phyloP scores from a whole-genome alignment of 2,797 vertebrate species.

The Prunella strophiata region DNA sequence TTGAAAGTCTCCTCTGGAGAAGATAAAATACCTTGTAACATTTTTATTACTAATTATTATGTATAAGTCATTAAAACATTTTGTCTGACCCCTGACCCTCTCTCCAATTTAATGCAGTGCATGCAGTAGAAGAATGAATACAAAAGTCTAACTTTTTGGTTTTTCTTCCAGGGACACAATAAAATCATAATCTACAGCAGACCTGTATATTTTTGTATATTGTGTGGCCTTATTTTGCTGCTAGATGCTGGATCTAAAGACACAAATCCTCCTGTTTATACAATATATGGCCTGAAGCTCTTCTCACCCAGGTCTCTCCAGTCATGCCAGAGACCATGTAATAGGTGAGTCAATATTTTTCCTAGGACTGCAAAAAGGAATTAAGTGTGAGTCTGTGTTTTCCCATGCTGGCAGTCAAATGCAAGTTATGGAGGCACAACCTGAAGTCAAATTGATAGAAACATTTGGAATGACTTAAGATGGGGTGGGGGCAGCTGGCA shows the following conservation, averaged over 20 bases:
- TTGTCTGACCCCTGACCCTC: not conserved
- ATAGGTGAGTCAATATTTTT: constrained; percentile 83
- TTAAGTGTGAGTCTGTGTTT: not conserved
- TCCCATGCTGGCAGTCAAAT: constrained; percentile 15
- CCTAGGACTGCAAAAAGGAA: not conserved
- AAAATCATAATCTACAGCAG: constrained; percentile 95
- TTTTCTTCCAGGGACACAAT: constrained; percentile 90
- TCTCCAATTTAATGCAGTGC: not conserved
- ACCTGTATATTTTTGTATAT: constrained; percentile 94
- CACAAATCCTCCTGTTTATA: constrained; percentile 83
- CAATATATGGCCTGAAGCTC: constrained; percentile 89
- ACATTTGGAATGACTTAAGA: constrained; percentile 4
- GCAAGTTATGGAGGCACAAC: not conserved
- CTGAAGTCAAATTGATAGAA: constrained; percentile 27
- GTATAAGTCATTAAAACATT: constrained; percentile 25
- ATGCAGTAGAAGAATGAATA: not conserved
- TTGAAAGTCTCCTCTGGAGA: constrained; percentile 10
- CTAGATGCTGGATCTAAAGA: constrained; percentile 88
- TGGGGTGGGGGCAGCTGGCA: not conserved
- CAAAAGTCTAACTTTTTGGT: not conserved
- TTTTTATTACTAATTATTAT: not conserved
- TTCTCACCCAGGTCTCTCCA: constrained; percentile 85
- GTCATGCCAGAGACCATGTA: constrained; percentile 85
- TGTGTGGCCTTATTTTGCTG: constrained; percentile 94
- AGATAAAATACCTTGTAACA: not conserved